phyloP scores from a whole-genome alignment of 2,797 vertebrate genomes.

The Gymnoscopelus braueri region DNA sequence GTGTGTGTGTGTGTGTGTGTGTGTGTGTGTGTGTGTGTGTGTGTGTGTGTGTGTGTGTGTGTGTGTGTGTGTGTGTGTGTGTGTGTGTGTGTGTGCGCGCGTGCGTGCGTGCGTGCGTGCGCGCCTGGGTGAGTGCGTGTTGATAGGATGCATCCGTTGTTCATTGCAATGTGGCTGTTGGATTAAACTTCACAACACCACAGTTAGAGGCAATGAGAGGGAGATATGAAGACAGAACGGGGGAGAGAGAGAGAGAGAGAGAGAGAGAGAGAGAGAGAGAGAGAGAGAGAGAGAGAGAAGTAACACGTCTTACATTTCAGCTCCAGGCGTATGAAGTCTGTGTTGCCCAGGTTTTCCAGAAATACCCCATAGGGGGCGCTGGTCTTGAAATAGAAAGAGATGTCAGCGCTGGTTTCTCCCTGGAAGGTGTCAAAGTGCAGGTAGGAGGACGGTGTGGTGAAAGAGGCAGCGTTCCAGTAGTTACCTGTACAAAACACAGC shows the following conservation, averaged over 20 bases:
- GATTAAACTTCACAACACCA: constrained; percentile 23
- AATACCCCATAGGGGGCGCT: constrained; percentile 93
- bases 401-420: constrained; percentile 96
- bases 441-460: constrained; percentile 93
- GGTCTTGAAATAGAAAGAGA: constrained; percentile 99
- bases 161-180: constrained; percentile 1
- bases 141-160: too few species aligned
- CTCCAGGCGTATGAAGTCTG: constrained; percentile 97
- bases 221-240: too few species aligned
- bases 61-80: too few species aligned
- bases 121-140: too few species aligned
- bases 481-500: constrained; percentile 80
- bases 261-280: neutral
- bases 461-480: constrained; percentile 97
- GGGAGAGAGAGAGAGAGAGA: constrained; percentile 32
- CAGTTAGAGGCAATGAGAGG: too few species aligned
- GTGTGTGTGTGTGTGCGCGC: too few species aligned
- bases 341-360: constrained; percentile 95
- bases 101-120: too few species aligned
- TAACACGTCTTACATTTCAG: constrained; percentile 89
- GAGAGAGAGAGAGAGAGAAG: constrained; percentile 7
- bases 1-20: too few species aligned
- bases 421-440: constrained; percentile 98
- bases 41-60: too few species aligned
- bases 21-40: too few species aligned